Evolutionary conservation across 2,888 invertebrate genomes (phyloP), one percentile per base, ranked within the genome.

Genomic region (Amblyjoppa proteus): DNA sequence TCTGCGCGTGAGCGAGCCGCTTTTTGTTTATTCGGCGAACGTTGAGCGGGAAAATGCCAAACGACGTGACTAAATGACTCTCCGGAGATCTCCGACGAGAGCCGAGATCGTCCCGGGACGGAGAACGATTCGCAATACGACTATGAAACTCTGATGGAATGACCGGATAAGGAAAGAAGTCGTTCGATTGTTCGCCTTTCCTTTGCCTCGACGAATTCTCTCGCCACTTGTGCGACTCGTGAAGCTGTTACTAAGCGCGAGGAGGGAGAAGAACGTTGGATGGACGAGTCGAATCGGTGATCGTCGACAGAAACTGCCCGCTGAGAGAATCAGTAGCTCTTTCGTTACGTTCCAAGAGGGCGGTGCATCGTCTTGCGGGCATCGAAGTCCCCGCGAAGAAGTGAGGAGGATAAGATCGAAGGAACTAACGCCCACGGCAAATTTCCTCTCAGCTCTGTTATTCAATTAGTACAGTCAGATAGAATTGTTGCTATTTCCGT

Each of bases 281-380:
- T 80, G 71, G 82, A 71, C 76, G 85, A n/a, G 73, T 83, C 85
- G 80, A 83, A 85, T 85, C 80, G 85, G 66, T 85, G 85, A 85
- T 85, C 25, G 28, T 13, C 58, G 58, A 28, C 58, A 13, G 58
- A 58, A 58, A 6, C 28, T 58, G 6, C 45, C 31, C 16, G 45
- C 56, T 49, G 75, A 49, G 75, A 45, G 28, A 74, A 58, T 49
- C 64, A 20, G 58, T 11, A 75, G 51, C 34, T 64, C 66, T 68
- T 68, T 51, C 20, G 58, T 25, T 38, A 45, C 34, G 61, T 20
- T 58, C 56, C 20, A n/a, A 34, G 31, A 25, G 31, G 7, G 16
- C 64, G 3, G 64, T 31, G 20, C 64, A 31, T 34, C 28, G 16
- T 38, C 51, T 51, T 51, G 51, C 53, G 53, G 66, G 76, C 76